Evolutionary conservation across 2,888 invertebrate species (phyloP).

Genomic region (Oegoconia quadripuncta): DNA sequence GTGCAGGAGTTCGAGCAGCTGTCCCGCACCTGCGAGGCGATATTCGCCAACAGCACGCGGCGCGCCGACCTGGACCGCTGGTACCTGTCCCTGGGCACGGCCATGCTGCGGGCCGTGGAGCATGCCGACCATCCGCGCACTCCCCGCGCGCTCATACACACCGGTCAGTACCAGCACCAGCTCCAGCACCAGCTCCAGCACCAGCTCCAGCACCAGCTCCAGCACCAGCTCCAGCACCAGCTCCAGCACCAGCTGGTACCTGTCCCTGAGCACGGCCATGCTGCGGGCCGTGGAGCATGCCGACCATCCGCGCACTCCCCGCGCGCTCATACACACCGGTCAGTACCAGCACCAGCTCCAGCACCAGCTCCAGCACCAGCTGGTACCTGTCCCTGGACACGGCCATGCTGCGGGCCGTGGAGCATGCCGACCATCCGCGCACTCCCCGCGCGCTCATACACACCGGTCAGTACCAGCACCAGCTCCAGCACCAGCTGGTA

Average conservation of each 20-base stretch:
- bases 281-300: slow-evolving; percentile 89
- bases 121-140: slow-evolving; percentile 94
- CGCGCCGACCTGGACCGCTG: slow-evolving; percentile 95
- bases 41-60: slow-evolving; percentile 91
- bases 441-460: too few species aligned
- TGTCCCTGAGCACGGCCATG: slow-evolving; percentile 88
- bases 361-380: too few species aligned
- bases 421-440: background rate
- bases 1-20: slow-evolving; percentile 94
- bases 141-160: slow-evolving; percentile 92
- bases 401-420: background rate
- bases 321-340: slow-evolving; percentile 87
- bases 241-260: slow-evolving; percentile 75
- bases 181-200: background rate
- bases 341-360: slow-evolving; percentile 2
- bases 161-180: slow-evolving; percentile 19
- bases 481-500: too few species aligned
- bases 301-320: slow-evolving; percentile 96
- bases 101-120: slow-evolving; percentile 90
- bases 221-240: background rate
- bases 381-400: slow-evolving; percentile 5
- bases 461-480: too few species aligned
- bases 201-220: background rate
- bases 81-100: slow-evolving; percentile 88
- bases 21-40: slow-evolving; percentile 90